Conservation (phyloP, 2,888 invertebrate species). For the Athetis lepigone region DNA sequence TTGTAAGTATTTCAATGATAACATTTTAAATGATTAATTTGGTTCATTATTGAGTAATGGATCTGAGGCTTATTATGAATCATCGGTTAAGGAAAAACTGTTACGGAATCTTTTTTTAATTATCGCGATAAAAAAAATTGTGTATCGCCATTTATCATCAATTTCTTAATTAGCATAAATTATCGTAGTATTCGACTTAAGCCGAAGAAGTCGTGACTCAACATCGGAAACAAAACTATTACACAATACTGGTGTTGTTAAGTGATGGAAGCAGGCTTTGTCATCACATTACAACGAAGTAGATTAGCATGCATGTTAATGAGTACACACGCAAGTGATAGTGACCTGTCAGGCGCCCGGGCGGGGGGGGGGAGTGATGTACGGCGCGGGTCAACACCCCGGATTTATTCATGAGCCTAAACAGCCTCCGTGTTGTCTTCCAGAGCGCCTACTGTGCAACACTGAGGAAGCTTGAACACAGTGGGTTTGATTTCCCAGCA, state of each 20-base stretch:
- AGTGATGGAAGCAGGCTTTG: background rate
- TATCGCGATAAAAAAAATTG: slow-evolving; percentile 9
- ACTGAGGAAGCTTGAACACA: background rate
- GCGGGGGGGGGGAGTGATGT: slow-evolving; percentile 26
- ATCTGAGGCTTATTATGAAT: slow-evolving; percentile 1
- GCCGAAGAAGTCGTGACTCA: slow-evolving; percentile 22
- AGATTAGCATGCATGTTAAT: slow-evolving; percentile 9
- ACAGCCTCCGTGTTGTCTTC: background rate
- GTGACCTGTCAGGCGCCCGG: slow-evolving; percentile 19
- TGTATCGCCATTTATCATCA: background rate
- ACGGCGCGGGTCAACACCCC: slow-evolving; percentile 29
- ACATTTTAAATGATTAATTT: slow-evolving; percentile 1
- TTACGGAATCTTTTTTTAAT: slow-evolving; percentile 1
- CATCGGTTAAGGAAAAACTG: slow-evolving; percentile 24
- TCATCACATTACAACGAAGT: background rate
- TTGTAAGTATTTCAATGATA: background rate
- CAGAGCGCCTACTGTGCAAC: background rate
- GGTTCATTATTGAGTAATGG: background rate
- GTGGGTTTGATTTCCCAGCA: too few relatives aligned
- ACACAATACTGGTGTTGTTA: background rate
- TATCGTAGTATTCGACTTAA: background rate
- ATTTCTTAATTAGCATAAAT: background rate
- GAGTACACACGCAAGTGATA: slow-evolving; percentile 4
- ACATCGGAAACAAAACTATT: slow-evolving; percentile 1
- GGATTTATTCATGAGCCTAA: slow-evolving; percentile 47